Conservation (phyloP, 1,140 invertebrate genomes). For the Spodoptera litura region DNA sequence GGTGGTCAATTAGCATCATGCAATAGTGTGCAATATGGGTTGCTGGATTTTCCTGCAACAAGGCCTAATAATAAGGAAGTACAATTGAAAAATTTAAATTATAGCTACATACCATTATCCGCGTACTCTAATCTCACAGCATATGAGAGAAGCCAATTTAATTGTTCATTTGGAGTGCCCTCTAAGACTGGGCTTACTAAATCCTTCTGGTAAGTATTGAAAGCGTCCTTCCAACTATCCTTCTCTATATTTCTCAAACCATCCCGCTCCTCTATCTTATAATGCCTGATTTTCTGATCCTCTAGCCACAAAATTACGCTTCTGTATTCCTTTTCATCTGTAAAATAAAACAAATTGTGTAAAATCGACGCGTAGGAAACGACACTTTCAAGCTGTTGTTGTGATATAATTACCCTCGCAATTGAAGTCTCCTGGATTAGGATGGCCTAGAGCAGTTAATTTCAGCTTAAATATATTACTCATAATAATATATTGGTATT, state of each 20-base stretch:
- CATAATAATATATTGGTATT: conserved; percentile 46
- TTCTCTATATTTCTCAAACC: conserved; percentile 88
- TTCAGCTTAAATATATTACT: conserved; percentile 90
- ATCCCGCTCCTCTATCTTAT: conserved; percentile 93
- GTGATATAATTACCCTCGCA: conserved; percentile 86
- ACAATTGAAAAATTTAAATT: not conserved
- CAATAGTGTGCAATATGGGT: too few species aligned
- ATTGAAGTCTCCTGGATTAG: conserved; percentile 89
- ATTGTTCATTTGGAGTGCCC: conserved; percentile 86
- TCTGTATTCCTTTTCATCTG: conserved; percentile 93
- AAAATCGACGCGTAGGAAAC: not conserved
- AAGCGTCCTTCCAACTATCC: conserved; percentile 90
- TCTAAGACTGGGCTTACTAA: conserved; percentile 88
- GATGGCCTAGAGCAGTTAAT: conserved; percentile 91
- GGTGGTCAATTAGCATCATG: too few species aligned
- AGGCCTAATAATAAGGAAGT: not conserved
- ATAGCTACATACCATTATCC: conserved; percentile 89
- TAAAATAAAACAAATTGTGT: conserved; percentile 46
- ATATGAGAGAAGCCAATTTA: conserved; percentile 95
- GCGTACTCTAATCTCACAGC: conserved; percentile 94
- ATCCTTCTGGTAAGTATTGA: conserved; percentile 92
- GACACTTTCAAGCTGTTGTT: not conserved
- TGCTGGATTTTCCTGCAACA: not conserved
- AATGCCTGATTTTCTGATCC: conserved; percentile 96
- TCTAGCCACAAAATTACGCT: conserved; percentile 96